Conservation (phyloP, 1,140 invertebrate species). For the Penaeus japonicus region DNA sequence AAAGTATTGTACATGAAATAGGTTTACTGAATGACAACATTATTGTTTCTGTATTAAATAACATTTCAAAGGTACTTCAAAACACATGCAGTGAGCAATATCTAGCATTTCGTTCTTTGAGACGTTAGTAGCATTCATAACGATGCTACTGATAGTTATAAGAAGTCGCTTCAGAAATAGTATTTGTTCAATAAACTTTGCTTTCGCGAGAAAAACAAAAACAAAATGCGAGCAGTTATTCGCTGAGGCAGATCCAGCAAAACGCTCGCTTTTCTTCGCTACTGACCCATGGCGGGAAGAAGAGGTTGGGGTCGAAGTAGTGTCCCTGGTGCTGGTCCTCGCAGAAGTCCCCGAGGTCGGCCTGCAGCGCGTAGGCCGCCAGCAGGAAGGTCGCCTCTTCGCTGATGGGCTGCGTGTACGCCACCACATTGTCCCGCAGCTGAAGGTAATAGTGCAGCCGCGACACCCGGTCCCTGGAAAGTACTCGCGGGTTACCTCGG, state of each 20-base stretch:
- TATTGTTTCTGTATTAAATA: no score
- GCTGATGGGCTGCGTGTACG: constrained; percentile 64
- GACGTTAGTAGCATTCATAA: no score
- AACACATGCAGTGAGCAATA: no score
- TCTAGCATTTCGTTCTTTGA: no score
- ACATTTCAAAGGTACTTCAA: no score
- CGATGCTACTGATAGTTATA: no score
- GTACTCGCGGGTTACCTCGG: constrained; percentile 63
- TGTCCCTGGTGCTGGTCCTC: constrained; percentile 64
- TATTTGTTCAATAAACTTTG: no score
- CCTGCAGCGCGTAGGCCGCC: constrained; percentile 87
- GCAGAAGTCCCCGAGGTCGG: constrained; percentile 82
- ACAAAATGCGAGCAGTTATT: no score
- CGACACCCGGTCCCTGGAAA: constrained; percentile 81
- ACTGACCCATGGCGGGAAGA: constrained; percentile 78
- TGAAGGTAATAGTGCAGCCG: constrained; percentile 93
- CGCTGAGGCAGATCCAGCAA: background rate
- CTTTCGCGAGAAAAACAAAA: no score
- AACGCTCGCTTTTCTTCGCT: background rate
- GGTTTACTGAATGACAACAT: no score
- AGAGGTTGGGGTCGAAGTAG: constrained; percentile 73
- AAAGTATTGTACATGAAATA: no score
- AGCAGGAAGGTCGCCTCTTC: constrained; percentile 80
- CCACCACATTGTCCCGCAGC: constrained; percentile 84
- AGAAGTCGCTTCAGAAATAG: no score